Evolutionary conservation across 2,888 invertebrate genomes (phyloP).

Genomic region (Brachypterus glaber): DNA sequence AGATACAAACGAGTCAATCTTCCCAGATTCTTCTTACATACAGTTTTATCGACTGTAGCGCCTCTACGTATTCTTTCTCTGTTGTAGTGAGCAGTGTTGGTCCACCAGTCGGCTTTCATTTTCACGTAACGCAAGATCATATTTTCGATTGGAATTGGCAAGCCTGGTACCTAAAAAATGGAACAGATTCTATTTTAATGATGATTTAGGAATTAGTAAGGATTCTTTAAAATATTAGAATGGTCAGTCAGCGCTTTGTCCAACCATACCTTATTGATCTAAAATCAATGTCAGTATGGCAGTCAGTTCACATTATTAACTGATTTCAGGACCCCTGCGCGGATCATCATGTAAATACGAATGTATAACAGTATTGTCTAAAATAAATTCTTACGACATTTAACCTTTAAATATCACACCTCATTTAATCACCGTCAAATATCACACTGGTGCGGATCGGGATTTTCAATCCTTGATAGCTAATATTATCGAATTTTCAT

Average conservation of each 20-base stretch:
- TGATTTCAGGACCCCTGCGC: conserved; percentile 27
- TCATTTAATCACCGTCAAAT: too few relatives aligned
- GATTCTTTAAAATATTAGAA: conserved; percentile 2
- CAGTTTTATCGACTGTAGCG: conserved; percentile 99
- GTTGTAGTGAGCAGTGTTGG: conserved; percentile 99
- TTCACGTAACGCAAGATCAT: conserved; percentile 99
- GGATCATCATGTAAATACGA: conserved; percentile 26
- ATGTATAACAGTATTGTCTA: too few relatives aligned
- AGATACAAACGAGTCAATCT: conserved; percentile 93
- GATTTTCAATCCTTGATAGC: too few relatives aligned
- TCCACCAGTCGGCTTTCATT: conserved; percentile 99
- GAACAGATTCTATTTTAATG: neutral
- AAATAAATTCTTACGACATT: conserved; percentile 12
- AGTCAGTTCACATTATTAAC: conserved; percentile 13
- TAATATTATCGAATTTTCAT: too few relatives aligned
- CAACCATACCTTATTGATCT: conserved; percentile 12
- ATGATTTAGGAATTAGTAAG: conserved; percentile 1
- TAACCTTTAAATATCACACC: too few relatives aligned
- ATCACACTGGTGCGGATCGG: too few relatives aligned
- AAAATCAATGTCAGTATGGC: conserved; percentile 4
- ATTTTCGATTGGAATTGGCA: conserved; percentile 98
- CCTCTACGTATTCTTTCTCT: conserved; percentile 96
- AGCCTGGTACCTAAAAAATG: conserved; percentile 69
- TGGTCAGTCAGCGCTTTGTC: conserved; percentile 11
- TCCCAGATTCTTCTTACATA: conserved; percentile 99